phyloP scores from a whole-genome alignment of 2,797 vertebrate species.

The Bufotes viridis region DNA sequence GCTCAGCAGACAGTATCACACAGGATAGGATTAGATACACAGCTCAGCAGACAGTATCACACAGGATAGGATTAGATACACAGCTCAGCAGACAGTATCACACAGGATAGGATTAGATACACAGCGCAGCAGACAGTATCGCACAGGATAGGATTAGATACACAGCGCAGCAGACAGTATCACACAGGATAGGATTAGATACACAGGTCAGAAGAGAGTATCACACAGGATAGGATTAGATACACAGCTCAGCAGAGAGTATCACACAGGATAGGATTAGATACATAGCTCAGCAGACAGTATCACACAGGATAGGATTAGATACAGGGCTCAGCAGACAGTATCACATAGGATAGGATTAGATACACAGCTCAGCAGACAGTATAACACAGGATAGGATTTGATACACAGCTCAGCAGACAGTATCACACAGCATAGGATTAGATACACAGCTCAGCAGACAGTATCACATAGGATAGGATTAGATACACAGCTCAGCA shows the following conservation, averaged over 20 bases:
- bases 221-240: background rate
- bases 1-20: background rate
- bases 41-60: no score
- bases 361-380: slow-evolving; percentile 5
- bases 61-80: no score
- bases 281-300: no score
- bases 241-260: background rate
- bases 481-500: slow-evolving; percentile 1
- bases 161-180: no score
- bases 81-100: no score
- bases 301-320: no score
- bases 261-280: background rate
- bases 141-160: no score
- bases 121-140: no score
- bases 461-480: background rate
- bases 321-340: background rate
- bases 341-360: background rate
- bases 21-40: no score
- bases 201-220: background rate
- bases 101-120: no score
- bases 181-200: no score
- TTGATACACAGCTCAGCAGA: slow-evolving; percentile 2
- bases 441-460: background rate
- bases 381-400: background rate
- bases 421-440: background rate